These are phyloP conservation scores for Silurus meridionalis DNA, from an alignment of 2,113 vertebrate genomes.

Conservation along the genomic window DNA sequence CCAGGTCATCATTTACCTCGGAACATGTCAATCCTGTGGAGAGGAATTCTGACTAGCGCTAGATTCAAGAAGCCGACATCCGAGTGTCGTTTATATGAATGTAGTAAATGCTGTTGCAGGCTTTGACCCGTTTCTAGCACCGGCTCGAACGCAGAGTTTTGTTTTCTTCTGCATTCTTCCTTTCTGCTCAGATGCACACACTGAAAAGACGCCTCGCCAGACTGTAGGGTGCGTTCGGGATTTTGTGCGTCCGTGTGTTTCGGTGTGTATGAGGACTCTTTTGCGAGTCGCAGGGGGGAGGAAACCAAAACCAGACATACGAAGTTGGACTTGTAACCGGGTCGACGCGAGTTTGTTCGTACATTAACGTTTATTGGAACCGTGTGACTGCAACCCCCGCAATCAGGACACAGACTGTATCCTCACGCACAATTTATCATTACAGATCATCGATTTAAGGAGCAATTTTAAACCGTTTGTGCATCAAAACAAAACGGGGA, in stretches of 20 bases:
- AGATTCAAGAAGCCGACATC: not conserved
- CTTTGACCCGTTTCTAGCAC: slow-evolving; percentile 12
- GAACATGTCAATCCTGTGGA: not conserved
- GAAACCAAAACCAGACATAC: not conserved
- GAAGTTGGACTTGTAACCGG: slow-evolving; percentile 9
- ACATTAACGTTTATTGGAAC: not conserved
- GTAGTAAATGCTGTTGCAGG: not conserved
- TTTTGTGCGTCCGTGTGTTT: not conserved
- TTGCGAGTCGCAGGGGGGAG: too few relatives aligned
- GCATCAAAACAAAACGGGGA: not conserved
- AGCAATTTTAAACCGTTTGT: not conserved
- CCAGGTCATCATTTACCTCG: not conserved
- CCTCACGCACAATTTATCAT: slow-evolving; percentile 9
- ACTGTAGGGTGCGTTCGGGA: not conserved
- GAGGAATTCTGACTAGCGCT: not conserved
- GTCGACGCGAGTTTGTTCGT: not conserved
- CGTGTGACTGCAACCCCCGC: not conserved
- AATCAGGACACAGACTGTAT: slow-evolving; percentile 2
- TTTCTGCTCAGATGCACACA: not conserved
- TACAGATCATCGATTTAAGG: not conserved
- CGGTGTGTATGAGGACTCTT: too few relatives aligned
- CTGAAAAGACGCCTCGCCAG: not conserved
- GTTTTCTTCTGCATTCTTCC: not conserved
- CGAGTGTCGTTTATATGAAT: not conserved
- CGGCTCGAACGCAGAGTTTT: too few relatives aligned